These are phyloP conservation scores for Limnephilus auricula DNA, from an alignment of 2,888 invertebrate species.

Conservation along the genomic window DNA sequence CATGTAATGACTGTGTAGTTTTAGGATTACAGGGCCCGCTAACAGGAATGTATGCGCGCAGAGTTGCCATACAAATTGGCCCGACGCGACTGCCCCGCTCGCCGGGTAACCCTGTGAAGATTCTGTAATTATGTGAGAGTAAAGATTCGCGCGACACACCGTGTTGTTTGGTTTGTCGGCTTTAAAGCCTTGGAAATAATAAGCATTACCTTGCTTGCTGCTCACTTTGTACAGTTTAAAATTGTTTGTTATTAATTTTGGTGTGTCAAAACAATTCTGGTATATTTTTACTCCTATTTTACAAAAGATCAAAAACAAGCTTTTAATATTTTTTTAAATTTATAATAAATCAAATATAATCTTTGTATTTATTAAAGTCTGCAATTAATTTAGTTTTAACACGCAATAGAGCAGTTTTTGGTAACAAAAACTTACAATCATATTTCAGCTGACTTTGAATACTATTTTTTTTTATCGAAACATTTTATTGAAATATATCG, in stretches of 20 bases:
- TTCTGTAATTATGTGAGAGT: conserved; percentile 29
- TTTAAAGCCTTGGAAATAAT: not conserved
- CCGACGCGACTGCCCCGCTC: not conserved
- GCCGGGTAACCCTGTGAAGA: conserved; percentile 14
- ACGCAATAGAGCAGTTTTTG: no score
- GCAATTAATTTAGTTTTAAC: no score
- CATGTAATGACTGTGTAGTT: conserved; percentile 35
- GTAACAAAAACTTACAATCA: no score
- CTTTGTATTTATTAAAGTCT: no score
- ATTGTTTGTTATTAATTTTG: not conserved
- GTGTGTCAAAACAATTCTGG: not conserved
- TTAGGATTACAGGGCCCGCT: conserved; percentile 37
- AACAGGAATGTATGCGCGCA: conserved; percentile 17
- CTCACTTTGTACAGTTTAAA: not conserved
- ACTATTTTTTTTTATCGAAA: no score
- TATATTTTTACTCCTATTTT: not conserved
- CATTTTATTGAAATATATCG: no score
- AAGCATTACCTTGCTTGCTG: not conserved
- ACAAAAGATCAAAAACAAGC: no score
- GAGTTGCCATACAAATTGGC: conserved; percentile 36
- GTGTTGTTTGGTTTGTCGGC: conserved; percentile 2
- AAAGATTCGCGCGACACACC: conserved; percentile 5
- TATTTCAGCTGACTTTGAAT: no score
- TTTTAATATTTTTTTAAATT: no score
- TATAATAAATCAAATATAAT: no score